Base-by-base conservation (phyloP, 2,888 invertebrate species). In the Tricholauxania praeusta region DNA sequence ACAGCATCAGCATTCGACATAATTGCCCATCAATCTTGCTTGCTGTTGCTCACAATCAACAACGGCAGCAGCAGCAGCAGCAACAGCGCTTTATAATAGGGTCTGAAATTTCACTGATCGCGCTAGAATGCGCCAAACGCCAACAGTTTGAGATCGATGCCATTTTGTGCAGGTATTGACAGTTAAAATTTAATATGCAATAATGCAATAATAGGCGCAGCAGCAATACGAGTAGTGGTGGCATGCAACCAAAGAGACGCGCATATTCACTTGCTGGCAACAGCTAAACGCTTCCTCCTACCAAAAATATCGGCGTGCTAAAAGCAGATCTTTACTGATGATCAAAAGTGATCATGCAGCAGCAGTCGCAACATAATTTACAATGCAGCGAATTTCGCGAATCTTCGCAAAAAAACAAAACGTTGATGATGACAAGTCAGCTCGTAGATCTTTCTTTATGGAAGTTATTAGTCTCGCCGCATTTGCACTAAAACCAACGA, bases 341-440 rank as follows among this genome's bases (percentile, higher is more conserved):
- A 64, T 64, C 64, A 64, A 48, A 64, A 64, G 64, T 64, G 64
- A 22, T 64, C 51, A 28, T 49, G 51, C 49, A 51, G 39, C 64
- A 52, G 65, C 65, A 67, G 67, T 14, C 22, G 19, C 19, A 59
- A 8, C 55, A 14, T 17, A 22, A 59, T 22, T 59, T 22, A 22
- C 12, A 17, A 59, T 59, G 3, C 3, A 28, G 59, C 10, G 2
- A 15, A 22, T 12, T 12, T 32, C 57, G 55, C 39, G 10, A 39
- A 39, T 10, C 39, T 39, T 39, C 10, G 10, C 6, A 10, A 39
- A 39, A 39, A 39, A 39, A 28, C 68, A 59, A 59, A 59, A 68
- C 59, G 68, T 57, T 68, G 68, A 68, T 68, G 68, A 68, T 68
- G 68, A 68, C 68, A 68, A 57, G 68, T 57, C 68, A 68, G 68